Conservation (phyloP, 2,113 vertebrate genomes). For the Zapus hudsonius region DNA sequence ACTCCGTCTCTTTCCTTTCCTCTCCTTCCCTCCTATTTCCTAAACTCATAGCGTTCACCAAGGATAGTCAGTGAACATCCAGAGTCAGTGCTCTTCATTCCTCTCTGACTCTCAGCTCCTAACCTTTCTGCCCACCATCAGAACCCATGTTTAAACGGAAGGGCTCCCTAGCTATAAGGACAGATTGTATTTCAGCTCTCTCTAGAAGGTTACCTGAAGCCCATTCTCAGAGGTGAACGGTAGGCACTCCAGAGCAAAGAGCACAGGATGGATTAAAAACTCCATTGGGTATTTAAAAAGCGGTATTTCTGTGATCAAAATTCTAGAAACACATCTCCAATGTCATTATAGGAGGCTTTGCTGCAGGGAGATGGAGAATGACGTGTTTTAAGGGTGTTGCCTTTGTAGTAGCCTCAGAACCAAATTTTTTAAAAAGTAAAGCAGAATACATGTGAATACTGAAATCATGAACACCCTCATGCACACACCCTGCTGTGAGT, state of each 20-base stretch:
- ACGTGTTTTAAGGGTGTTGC: constrained; percentile 55
- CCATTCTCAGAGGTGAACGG: background rate
- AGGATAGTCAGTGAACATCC: background rate
- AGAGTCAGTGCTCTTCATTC: background rate
- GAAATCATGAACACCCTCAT: background rate
- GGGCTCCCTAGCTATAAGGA: constrained; percentile 1
- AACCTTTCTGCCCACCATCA: background rate
- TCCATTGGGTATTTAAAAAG: constrained; percentile 47
- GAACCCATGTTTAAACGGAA: constrained; percentile 36
- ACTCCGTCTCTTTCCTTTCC: background rate
- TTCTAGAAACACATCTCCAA: constrained; percentile 45
- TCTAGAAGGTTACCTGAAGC: background rate
- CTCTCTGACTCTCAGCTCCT: background rate
- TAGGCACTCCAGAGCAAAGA: constrained; percentile 37
- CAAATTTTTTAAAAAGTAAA: constrained; percentile 70
- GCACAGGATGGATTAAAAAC: constrained; percentile 16
- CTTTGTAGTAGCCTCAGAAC: constrained; percentile 68
- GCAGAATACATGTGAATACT: constrained; percentile 63
- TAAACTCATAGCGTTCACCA: background rate
- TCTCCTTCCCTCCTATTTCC: background rate
- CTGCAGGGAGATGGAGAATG: constrained; percentile 59
- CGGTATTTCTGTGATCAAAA: constrained; percentile 60
- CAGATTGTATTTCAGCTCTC: background rate
- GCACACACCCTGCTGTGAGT: constrained; percentile 35
- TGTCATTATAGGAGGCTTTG: constrained; percentile 69